Base-by-base conservation (phyloP, 2,888 invertebrate genomes). In the Nomada lathburiana region DNA sequence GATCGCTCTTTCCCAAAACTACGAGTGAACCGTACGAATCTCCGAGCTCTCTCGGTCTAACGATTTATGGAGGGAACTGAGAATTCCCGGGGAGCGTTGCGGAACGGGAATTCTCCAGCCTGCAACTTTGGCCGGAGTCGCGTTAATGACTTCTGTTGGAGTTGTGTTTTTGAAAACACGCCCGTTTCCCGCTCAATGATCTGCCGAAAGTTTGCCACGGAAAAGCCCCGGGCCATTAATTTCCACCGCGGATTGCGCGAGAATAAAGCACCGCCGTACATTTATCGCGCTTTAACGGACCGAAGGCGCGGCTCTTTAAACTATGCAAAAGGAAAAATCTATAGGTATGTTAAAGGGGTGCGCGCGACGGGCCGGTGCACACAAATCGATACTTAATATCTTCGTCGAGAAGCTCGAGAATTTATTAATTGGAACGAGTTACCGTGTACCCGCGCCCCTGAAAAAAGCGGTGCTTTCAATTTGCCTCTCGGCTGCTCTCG, bases 61-160 rank as follows among this genome's bases (percentile, higher is more conserved):
- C 76, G 83, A 83, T 82, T 82, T 82, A 82, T 76, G 57, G 72
- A 20, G 16, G 9, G 23, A 82, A 76, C 69, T 52, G 76, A 73
- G 67, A 71, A 71, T 65, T 81, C 82, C 20, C 71, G 18, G 44
- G 5, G 44, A 82, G 47, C 67, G 64, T 60, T 60, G 26, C 50
- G 50, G 50, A 26, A 52, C 36, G 23, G 65, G 52, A n/a, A 60
- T 65, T 44, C 70, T 36, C 53, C 16, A 62, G n/a, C 52, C 55
- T 57, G 76, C 52, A 82, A 76, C 63, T 82, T 67, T 7, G 44
- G 3, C 50, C 65, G 0, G 23, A 71, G 82, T 65, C 69, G 64
- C 72, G 76, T 63, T 83, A 82, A 82, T 82, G 82, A 68, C 82
- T 82, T 82, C 60, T 52, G 42, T 13, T 3, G 44, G 29, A 62